Evolutionary conservation across 2,113 vertebrate genomes (phyloP).

Genomic region (Vireo altiloquus): DNA sequence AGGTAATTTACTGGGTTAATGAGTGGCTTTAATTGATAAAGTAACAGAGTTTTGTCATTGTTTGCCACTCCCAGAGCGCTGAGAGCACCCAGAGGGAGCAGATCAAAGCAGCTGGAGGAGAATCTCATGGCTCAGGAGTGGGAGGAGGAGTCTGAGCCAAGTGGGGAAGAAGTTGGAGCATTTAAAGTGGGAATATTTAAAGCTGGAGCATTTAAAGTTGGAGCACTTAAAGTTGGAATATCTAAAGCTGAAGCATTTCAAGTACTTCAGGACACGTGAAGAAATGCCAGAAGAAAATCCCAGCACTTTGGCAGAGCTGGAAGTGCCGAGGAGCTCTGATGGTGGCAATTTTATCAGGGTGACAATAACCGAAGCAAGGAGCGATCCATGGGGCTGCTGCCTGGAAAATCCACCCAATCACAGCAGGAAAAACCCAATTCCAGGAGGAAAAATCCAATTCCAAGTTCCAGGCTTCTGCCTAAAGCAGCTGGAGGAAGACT

Average conservation of each 20-base stretch:
- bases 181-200: background rate
- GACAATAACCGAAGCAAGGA: background rate
- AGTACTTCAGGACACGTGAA: background rate
- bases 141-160: background rate
- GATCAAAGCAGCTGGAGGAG: background rate
- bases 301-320: background rate
- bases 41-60: background rate
- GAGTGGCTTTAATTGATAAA: background rate
- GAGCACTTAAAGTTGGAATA: too few species aligned
- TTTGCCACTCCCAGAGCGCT: background rate
- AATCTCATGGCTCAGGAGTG: background rate
- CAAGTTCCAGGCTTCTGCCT: background rate
- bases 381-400: background rate
- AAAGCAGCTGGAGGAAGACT: background rate
- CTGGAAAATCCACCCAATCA: background rate
- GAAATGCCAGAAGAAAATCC: background rate
- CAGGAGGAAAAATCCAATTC: background rate
- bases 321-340: background rate
- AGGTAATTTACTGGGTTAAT: background rate
- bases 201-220: background rate
- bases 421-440: background rate
- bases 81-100: background rate
- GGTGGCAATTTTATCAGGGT: background rate
- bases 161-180: background rate
- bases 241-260: too few species aligned